Base-by-base conservation (phyloP, 1,140 invertebrate species). In the Sminthurides bifidus region DNA sequence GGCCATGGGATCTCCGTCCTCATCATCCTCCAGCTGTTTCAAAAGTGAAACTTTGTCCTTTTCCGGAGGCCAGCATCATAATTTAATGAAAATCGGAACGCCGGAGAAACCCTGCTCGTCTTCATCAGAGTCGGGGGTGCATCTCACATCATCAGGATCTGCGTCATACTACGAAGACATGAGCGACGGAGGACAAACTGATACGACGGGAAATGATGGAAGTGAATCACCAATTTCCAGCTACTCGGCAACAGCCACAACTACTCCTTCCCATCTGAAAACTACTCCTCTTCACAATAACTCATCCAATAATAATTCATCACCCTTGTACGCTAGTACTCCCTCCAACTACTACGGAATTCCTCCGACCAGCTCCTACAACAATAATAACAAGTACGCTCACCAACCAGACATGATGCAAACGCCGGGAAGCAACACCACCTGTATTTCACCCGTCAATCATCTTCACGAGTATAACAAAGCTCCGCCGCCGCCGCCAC, bases 141-240 rank as follows among this genome's bases (percentile, higher is more conserved):
- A 35, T 10, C 8, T 10, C 33, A 8, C 33, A 8, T 8, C 8
- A 35, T 8, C 8, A 35, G n/a, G 8, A 35, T 35, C 33, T 6
- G 24, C 44, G 3, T 4, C 37, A 17, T 60, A 52, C 53, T 55
- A 60, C 15, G 58, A 56, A 23, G 58, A 60, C 27, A 50, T 60
- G 41, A 55, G 52, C 26, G 49, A 60, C 41, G 58, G 46, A 45
- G 55, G 49, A 19, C 35, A 40, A 40, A 56, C 45, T 2, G 40
- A 51, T 27, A 38, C 51, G 26, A 52, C 51, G 21, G 38, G 51
- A 8, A 3, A 52, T 49, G 46, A 49, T 19, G 46, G 35, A 12
- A 49, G 46, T 49, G 46, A 49, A 19, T 49, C 46, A 17, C 46
- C 46, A 5, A n/a, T 23, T 33, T 52, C 51, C 8, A 40, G 15